Base-by-base conservation (phyloP, 2,888 invertebrate genomes). In the Coleophora flavipennella region DNA sequence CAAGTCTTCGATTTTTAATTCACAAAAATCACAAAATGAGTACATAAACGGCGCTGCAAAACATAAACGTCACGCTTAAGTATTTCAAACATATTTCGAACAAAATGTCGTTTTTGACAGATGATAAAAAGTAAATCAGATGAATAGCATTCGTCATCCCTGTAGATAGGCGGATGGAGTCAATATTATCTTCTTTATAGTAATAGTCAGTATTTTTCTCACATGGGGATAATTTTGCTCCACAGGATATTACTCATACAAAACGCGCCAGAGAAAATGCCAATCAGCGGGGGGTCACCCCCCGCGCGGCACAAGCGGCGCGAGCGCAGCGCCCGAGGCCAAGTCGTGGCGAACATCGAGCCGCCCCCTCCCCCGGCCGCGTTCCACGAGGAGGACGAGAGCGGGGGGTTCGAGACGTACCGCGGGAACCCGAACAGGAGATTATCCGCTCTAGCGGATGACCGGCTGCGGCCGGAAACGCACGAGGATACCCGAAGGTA, bases 231-330 rank as follows among this genome's bases (percentile, higher is more conserved):
- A 12, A 7, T 33, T 13, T 33, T 6, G 3, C 33, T 4, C 41
- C 44, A 12, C 71, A 93, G 97, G 68, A 95, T 97, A 62, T 92
- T 97, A 50, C 88, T 94, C 53, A 95, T 97, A 55, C 96, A 97
- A 83, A 95, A 96, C 77, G 95, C 94, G 35, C 94, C 95, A 3
- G 94, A 94, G 70, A 94, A 94, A 78, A 61, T 88, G 4, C 86
- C 88, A 39, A 89, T 90, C 39, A 79, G 88, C 40, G 88, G 89
- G 32, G 88, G 90, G 3, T 90, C 91, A n/a, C 90, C 92, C 20
- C 62, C 64, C 35, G 35, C 31, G 6, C 35, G 42, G 10, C 62
- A 63, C 46, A 74, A 89, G 62, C 79, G 89, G 50, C 89, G 63
- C 79, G 89, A 51, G 87, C 88, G 62, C n/a, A 68, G 70, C 46